Percentiles rank a stretch among this genome's conserved stretches.
phyloP scores from a whole-genome alignment of 2,888 invertebrate genomes.

The Zhuqinia jingwanae region DNA sequence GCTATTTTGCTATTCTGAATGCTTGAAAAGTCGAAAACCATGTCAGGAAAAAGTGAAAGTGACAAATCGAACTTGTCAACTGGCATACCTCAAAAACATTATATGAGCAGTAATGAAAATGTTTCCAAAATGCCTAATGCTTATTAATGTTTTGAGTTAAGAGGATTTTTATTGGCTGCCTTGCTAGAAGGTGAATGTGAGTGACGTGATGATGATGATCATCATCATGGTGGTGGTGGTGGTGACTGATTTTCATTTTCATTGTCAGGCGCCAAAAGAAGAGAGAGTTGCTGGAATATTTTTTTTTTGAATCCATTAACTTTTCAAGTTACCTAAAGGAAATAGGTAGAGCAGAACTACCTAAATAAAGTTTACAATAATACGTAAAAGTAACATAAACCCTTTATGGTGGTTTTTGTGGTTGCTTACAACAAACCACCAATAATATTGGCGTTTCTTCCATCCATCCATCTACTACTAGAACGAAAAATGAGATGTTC shows the following conservation, averaged over 20 bases:
- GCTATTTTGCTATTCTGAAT: too few species aligned
- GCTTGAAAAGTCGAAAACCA: too few species aligned
- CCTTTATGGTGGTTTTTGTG: too few species aligned
- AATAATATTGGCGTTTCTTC: not conserved
- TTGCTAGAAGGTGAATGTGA: too few species aligned
- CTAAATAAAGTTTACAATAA: not conserved
- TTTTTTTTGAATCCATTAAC: slow-evolving; percentile 7
- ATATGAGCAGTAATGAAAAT: not conserved
- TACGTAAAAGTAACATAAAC: not conserved
- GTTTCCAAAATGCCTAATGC: not conserved
- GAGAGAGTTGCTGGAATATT: not conserved
- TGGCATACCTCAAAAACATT: not conserved
- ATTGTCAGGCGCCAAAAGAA: not conserved
- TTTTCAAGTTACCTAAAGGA: not conserved
- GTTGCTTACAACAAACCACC: too few species aligned
- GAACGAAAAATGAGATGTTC: not conserved
- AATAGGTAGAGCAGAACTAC: too few species aligned
- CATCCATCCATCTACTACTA: not conserved
- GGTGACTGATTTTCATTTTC: not conserved
- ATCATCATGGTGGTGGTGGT: too few species aligned
- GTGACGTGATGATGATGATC: too few species aligned
- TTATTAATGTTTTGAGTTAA: not conserved
- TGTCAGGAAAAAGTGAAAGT: slow-evolving; percentile 6
- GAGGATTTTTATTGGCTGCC: not conserved
- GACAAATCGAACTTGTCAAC: slow-evolving; percentile 24